Base-by-base conservation (phyloP, 1,140 invertebrate species). In the Tetraneura akinire region DNA sequence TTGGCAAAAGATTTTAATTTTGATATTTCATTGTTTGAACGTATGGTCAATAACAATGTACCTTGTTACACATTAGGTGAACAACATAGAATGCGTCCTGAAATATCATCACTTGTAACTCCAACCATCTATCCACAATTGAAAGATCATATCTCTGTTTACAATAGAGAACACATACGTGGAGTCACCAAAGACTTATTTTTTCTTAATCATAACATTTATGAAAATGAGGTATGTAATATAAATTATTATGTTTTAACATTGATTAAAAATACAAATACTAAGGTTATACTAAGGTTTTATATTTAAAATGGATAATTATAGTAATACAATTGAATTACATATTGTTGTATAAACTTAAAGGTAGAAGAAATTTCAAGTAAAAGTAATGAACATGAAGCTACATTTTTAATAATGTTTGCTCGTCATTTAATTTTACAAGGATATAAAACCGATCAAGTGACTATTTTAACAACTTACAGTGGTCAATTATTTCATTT, bases 11-110 rank as follows among this genome's bases (percentile, higher is more conserved):
- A 89, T 66, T 90, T 87, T 82, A 86, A 90, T 64, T 84, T 92
- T 26, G 90, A 92, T 68, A 87, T 93, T 47, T 93, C 92, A 3
- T 85, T 94, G 45, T 93, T 93, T 84, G 92, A 93, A 84, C 88
- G 92, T 45, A 88, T 93, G 86, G 87, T 92, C n/a, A 86, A 84
- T 16, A 90, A 90, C 83, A 86, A 87, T 0, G 85, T 90, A 9
- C 86, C 88, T 60, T 88, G 86, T 81, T 84, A 86, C 8, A 84
- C 86, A 3, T 86, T 92, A 3, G 83, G 85, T 66, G 86, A 88
- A 9, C 91, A 92, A 84, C 90, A 91, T 83, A 87, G 91, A 64
- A 92, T 92, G 91, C 85, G 90, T 10, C 89, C 89, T 0, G 88
- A 90, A 83, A 89, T 92, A 55, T 87, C 90, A 0, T 83, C 85